A percentile compares a stretch with the other conserved stretches of the same genome.
Conservation (phyloP, 2,797 vertebrate genomes). For the Mallotus villosus region DNA sequence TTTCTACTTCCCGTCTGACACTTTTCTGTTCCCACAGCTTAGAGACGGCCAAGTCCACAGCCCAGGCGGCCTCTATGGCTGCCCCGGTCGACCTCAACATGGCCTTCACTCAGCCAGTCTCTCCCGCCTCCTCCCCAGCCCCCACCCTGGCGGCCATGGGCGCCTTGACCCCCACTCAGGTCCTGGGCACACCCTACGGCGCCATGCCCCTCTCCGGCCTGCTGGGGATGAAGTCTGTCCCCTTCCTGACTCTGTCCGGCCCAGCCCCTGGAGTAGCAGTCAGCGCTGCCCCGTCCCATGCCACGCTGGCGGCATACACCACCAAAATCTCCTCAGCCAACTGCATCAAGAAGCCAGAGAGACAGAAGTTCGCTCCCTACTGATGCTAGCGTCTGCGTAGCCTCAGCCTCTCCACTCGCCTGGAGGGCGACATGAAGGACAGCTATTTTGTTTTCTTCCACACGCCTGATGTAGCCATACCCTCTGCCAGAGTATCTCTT, state of each 20-base stretch:
- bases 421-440: conserved; percentile 48
- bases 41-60: conserved; percentile 95
- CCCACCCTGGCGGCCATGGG: conserved; percentile 78
- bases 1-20: too few species aligned
- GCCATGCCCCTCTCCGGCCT: conserved; percentile 88
- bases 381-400: conserved; percentile 59
- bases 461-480: conserved; percentile 71
- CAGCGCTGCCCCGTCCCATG: conserved; percentile 75
- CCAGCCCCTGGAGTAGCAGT: conserved; percentile 73
- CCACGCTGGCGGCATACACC: conserved; percentile 84
- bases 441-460: conserved; percentile 51
- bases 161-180: conserved; percentile 75
- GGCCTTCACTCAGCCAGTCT: conserved; percentile 84
- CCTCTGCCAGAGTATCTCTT: conserved; percentile 63
- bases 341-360: conserved; percentile 90
- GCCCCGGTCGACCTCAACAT: conserved; percentile 85
- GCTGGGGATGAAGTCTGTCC: conserved; percentile 88
- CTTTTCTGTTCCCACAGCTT: conserved; percentile 72
- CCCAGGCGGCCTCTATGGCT: conserved; percentile 83
- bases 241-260: conserved; percentile 87
- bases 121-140: conserved; percentile 70
- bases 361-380: conserved; percentile 93
- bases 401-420: not conserved
- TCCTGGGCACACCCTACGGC: conserved; percentile 83
- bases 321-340: conserved; percentile 92